Evolutionary conservation across 1,140 invertebrate species (phyloP).

Genomic region (Cyclina sinensis): DNA sequence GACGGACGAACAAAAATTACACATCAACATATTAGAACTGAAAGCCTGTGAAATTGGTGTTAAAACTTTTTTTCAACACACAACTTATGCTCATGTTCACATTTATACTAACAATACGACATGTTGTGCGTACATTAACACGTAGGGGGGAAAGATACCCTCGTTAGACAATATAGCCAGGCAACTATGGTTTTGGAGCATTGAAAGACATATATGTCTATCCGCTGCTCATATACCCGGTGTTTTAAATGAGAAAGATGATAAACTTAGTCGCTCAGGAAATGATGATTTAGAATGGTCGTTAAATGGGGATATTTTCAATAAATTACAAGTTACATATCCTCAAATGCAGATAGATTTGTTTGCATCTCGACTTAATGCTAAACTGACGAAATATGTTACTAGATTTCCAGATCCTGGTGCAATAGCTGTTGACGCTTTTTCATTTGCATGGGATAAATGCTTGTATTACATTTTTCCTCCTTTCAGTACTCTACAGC

Average conservation of each 20-base stretch:
- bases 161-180: background rate
- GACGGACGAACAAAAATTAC: constrained; percentile 3
- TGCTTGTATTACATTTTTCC: constrained; percentile 52
- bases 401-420: constrained; percentile 51
- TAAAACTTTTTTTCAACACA: background rate
- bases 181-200: background rate
- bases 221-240: too few species aligned
- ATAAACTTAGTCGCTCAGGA: background rate
- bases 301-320: background rate
- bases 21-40: constrained; percentile 23
- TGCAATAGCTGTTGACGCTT: constrained; percentile 37
- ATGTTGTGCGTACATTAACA: constrained; percentile 15
- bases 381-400: constrained; percentile 32
- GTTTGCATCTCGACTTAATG: constrained; percentile 65
- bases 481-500: constrained; percentile 58
- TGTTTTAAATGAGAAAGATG: too few species aligned
- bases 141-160: background rate
- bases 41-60: background rate
- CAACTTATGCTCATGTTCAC: background rate
- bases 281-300: constrained; percentile 32
- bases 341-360: constrained; percentile 17
- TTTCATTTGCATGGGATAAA: constrained; percentile 29
- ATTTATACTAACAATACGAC: constrained; percentile 29
- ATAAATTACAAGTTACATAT: background rate
- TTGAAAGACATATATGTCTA: background rate